Base-by-base conservation (phyloP, 2,113 vertebrate species). In the Oryzias curvinotus region DNA sequence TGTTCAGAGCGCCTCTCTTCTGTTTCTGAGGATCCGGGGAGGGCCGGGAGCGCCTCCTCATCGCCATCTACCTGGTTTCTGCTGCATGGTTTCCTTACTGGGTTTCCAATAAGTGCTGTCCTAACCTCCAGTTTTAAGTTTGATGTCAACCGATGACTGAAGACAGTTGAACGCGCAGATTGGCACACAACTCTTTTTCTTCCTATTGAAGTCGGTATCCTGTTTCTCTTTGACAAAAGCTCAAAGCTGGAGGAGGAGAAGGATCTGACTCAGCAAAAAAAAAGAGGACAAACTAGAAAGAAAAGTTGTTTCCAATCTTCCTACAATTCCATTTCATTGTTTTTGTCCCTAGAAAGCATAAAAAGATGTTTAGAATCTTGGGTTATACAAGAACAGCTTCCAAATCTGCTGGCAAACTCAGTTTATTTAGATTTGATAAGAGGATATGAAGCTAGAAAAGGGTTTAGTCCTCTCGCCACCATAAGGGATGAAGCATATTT, bases 91-190 rank as follows among this genome's bases (percentile, higher is more conserved):
- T 76, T 73, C 53, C 86, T 84, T 75, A 80, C 71, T 66, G 5
- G 75, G 68, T 73, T 84, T 45, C 69, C 64, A 73, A 44, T 69
- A 57, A 62, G 68, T 21, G 50, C 69, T 49, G 62, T 58, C 57
- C 23, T 62, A 21, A 21, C 68, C 65, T 63, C 63, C 59, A 52
- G 77, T 51, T 57, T 67, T 66, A 59, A 21, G 53, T 76, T 77
- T 74, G 77, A 88, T 73, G 71, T 66, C 77, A 78, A 62, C 73
- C 78, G 78, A 85, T 84, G 81, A 84, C 79, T 56, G 66, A 56
- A 80, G 73, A 83, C 87, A 66, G 80, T 82, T 44, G 72, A 63
- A 75, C 73, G 65, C 30, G 51, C 58, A 19, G 57, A 56, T 71
- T 55, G 66, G 66, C 79, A 71, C 62, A 6, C 42, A 43, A 57